Percentiles rank a stretch among this genome's conserved stretches.
Conservation (phyloP, 2,797 vertebrate genomes). For the Pampus argenteus region DNA sequence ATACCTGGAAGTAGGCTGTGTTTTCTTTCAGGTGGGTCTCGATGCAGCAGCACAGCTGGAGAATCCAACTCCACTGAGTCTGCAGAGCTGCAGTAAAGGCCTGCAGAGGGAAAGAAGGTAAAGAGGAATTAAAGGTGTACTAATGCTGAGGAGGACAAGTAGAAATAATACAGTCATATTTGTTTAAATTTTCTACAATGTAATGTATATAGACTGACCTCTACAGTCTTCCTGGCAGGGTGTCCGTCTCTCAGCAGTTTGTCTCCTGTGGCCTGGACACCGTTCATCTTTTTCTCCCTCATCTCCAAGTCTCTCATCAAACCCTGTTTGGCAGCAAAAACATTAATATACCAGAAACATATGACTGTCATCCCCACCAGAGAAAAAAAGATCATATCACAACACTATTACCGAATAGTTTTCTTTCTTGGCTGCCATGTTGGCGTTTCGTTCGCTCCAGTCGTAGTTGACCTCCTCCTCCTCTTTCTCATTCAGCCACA, state of each 20-base stretch:
- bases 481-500: conserved; percentile 96
- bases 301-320: conserved; percentile 94
- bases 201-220: conserved; percentile 78
- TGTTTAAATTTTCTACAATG: no score
- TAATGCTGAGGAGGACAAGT: neutral
- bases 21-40: conserved; percentile 96
- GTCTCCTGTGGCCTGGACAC: conserved; percentile 88
- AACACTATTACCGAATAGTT: conserved; percentile 88
- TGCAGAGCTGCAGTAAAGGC: conserved; percentile 93
- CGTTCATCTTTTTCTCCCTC: conserved; percentile 90
- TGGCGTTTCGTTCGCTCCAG: conserved; percentile 93
- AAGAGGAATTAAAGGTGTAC: neutral
- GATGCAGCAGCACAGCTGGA: conserved; percentile 95
- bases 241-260: conserved; percentile 91
- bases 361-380: neutral
- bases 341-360: neutral
- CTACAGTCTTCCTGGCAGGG: conserved; percentile 87
- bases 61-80: conserved; percentile 98
- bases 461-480: conserved; percentile 95
- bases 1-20: conserved; percentile 92
- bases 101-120: conserved; percentile 52
- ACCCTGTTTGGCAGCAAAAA: conserved; percentile 78
- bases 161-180: neutral
- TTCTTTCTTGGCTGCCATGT: conserved; percentile 93
- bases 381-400: accelerated